phyloP scores from a whole-genome alignment of 2,113 vertebrate species.

The Oncorhynchus nerka region DNA sequence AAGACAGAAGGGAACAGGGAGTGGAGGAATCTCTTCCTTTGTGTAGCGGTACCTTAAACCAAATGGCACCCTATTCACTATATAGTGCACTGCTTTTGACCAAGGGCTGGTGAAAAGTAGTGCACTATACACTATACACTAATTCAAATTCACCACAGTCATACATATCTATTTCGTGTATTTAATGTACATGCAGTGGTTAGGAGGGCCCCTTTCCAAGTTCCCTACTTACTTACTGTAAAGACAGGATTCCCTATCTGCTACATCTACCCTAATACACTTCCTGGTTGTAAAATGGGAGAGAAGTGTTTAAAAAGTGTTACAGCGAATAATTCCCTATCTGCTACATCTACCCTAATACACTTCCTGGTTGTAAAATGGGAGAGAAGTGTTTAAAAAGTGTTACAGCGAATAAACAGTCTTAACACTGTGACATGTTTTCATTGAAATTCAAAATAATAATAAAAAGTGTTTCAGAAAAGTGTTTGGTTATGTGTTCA shows the following conservation, averaged over 20 bases:
- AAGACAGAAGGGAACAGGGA: conserved; percentile 27
- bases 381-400: not conserved
- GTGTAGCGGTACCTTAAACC: not conserved
- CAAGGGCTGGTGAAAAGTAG: no score
- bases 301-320: no score
- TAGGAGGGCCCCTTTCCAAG: not conserved
- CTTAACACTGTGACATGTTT: no score
- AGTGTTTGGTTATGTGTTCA: no score
- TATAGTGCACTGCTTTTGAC: not conserved
- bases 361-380: not conserved
- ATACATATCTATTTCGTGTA: not conserved
- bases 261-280: not conserved
- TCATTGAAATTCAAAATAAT: no score
- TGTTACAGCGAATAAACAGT: no score
- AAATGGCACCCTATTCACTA: no score
- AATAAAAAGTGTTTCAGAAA: no score
- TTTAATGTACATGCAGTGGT: not conserved
- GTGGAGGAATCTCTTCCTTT: conserved; percentile 38
- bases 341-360: not conserved
- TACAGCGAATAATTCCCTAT: no score
- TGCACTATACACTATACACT: not conserved
- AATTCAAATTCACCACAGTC: not conserved
- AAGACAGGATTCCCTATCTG: not conserved
- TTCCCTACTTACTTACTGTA: no score
- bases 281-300: not conserved